A percentile compares a stretch with the other conserved stretches of the same genome.
These are phyloP conservation scores for Xylocopa sonorina DNA, from an alignment of 1,140 invertebrate species.

Conservation along the genomic window DNA sequence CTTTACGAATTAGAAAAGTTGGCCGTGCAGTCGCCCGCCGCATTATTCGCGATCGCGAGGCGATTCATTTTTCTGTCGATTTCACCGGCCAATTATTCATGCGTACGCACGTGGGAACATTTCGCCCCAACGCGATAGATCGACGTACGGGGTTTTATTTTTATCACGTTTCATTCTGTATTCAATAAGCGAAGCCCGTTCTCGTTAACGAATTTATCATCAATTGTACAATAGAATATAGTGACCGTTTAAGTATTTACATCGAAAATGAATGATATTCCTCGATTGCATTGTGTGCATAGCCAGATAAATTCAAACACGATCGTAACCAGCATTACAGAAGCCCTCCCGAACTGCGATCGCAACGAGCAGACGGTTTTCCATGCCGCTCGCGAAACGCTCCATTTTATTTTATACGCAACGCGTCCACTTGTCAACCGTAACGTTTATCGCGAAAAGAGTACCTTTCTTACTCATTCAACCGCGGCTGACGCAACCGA, in stretches of 20 bases:
- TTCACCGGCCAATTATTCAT: not conserved
- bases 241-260: constrained; percentile 9
- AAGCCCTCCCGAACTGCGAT: not conserved
- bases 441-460: not conserved
- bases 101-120: not conserved
- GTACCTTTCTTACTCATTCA: not conserved
- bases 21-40: not conserved
- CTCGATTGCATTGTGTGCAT: too few relatives aligned
- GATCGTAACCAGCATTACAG: not conserved
- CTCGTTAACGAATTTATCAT: not conserved
- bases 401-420: not conserved
- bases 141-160: not conserved
- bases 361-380: not conserved
- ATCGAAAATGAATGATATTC: constrained; percentile 2
- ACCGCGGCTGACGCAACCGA: not conserved
- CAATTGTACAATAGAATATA: not conserved
- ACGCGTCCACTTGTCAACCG: not conserved
- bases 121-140: not conserved
- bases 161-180: not conserved
- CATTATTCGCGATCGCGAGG: not conserved
- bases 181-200: too few relatives aligned
- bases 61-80: not conserved
- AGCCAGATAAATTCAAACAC: constrained; percentile 1
- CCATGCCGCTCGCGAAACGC: not conserved
- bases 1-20: not conserved